Evolutionary conservation across 2,113 vertebrate genomes (phyloP), one percentile per base, ranked within the genome.

Genomic region (Stercorarius parasiticus): DNA sequence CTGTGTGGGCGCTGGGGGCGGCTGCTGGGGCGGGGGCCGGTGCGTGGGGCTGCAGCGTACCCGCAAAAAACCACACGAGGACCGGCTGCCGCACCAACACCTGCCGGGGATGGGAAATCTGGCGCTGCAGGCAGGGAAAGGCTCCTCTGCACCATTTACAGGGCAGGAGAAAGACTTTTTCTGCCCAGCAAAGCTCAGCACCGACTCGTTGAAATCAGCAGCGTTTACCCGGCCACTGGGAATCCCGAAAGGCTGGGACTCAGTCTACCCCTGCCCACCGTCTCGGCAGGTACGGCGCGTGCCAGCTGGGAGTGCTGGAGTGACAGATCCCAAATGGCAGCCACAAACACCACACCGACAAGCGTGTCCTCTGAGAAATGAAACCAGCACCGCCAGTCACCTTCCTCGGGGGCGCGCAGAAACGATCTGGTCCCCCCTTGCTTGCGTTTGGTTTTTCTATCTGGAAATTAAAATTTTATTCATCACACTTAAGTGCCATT

Each of bases 281-380:
- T 69, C 56, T 26, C 47, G 15, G 64, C 40, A 62, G 53, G 59
- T 36, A 18, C 0, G 0, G 25, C 1, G 25, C 0, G 0, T 23
- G 43, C 29, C 13, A 4, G 67, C 3, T 9, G 47, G 49, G 18
- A 30, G 19, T 15, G 36, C 13, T 47, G 53, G 59, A 47, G 21
- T 19, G 21, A 36, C 42, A 29, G 36, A 64, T 19, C 66, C 53
- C 34, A 12, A 34, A 19, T 11, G 19, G 42, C 42, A 52, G 25
- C 82, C 70, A 29, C 56, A 65, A 36, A 64, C 25, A 17, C 5
- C 43, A 32, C 11, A 21, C 34, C 55, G 27, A 30, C 29, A n/a
- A 47, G 25, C 1, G 0, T 7, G 10, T 7, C 47, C 43, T 65
- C 43, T 29, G 21, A 11, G 69, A 59, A 45, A 22, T 4, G 17